Conservation (phyloP, 2,113 vertebrate genomes). For the Psittacula cyanocephala region DNA sequence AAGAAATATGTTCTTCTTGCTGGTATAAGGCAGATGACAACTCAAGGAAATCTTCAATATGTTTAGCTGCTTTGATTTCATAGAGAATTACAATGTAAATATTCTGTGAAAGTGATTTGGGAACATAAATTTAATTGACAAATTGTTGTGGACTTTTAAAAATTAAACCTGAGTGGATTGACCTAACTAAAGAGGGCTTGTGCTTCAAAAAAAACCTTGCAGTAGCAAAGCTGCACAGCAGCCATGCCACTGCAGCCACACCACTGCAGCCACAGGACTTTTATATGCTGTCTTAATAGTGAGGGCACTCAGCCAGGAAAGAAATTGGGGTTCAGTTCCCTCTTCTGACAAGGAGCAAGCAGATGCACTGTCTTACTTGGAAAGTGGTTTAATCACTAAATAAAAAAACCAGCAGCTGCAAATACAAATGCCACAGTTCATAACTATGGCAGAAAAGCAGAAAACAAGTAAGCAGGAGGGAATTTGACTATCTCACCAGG, state of each 20-base stretch:
- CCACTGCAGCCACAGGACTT: not conserved
- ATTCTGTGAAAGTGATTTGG: not conserved
- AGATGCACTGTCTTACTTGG: not conserved
- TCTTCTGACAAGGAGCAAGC: not conserved
- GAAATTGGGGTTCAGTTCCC: not conserved
- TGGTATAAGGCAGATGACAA: not conserved
- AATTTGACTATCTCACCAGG: not conserved
- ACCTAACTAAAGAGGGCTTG: not conserved
- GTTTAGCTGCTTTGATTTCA: not conserved
- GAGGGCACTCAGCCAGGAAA: not conserved
- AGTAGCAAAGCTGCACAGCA: not conserved
- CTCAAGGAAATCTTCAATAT: slow-evolving; percentile 36
- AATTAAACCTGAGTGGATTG: not conserved
- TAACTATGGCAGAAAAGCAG: not conserved
- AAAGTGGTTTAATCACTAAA: not conserved
- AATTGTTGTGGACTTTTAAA: not conserved
- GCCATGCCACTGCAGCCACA: not conserved
- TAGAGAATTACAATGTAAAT: not conserved
- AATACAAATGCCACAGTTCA: not conserved
- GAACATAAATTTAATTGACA: not conserved
- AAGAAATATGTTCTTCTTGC: slow-evolving; percentile 45
- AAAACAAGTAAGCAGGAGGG: not conserved
- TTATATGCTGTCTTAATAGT: not conserved
- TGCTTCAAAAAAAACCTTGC: not conserved
- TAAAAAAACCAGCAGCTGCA: not conserved